Evolutionary conservation across 2,113 vertebrate species (phyloP).

Genomic region (Sylvicapra grimmia): DNA sequence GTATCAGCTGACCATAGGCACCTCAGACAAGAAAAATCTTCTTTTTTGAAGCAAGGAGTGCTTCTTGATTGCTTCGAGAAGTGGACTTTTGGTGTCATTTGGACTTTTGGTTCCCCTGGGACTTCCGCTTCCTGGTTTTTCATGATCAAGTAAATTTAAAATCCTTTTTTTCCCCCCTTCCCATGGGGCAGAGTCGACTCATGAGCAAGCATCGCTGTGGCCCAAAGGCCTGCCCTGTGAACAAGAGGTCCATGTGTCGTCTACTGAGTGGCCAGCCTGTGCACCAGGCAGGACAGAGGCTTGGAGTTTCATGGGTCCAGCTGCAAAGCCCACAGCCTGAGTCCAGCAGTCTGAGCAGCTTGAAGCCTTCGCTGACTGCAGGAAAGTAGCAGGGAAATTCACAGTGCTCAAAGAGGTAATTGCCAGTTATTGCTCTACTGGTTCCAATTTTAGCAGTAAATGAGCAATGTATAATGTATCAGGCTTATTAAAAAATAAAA

Average conservation of each 20-base stretch:
- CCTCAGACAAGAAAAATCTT: neutral
- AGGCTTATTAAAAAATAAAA: conserved; percentile 71
- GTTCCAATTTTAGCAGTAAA: conserved; percentile 73
- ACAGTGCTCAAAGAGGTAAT: conserved; percentile 19
- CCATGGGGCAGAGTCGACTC: neutral
- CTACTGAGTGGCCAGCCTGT: neutral
- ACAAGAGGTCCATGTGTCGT: neutral
- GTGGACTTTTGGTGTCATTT: neutral
- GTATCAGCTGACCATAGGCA: neutral
- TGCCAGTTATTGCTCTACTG: conserved; percentile 66
- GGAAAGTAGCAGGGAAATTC: neutral
- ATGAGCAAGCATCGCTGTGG: neutral
- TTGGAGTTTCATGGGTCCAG: neutral
- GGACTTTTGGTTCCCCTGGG: neutral
- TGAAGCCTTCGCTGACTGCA: neutral
- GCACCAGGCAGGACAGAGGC: no score
- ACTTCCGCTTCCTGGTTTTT: neutral
- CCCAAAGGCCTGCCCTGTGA: neutral
- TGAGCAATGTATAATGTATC: conserved; percentile 53
- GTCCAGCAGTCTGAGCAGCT: neutral
- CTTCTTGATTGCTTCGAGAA: neutral
- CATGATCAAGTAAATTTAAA: neutral
- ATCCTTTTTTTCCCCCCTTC: neutral
- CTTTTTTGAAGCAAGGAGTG: neutral
- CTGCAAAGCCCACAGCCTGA: neutral